Base-by-base conservation (phyloP, 2,797 vertebrate genomes). In the Hydrolagus colliei region DNA sequence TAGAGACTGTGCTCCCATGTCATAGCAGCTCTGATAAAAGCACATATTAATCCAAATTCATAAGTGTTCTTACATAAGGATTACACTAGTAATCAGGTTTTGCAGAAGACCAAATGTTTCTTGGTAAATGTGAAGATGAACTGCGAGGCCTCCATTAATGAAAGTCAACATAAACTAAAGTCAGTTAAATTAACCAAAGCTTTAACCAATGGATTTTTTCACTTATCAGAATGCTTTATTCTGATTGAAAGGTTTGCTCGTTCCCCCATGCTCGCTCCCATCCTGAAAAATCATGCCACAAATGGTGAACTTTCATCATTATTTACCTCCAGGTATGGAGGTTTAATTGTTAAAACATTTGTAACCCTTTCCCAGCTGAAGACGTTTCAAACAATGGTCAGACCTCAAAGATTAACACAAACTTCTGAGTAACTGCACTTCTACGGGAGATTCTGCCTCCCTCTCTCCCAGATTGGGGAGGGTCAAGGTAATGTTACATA, bases 111-210 rank as follows among this genome's bases (percentile, higher is more conserved):
- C 68, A 65, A 63, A 14, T 10, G 16, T 68, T 68, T 67, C 14
- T 82, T 77, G 75, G 75, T n/a, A 77, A 77, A 59, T 59, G 52
- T 84, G 65, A 71, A 84, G 71, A 84, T 71, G 7, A 82, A 62
- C 10, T 71, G n/a, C 8, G 52, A 11, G 32, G 27, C 9, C 65
- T 71, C 41, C 65, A 20, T 41, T 22, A 27, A 63, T 22, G 59
- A 35, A 16, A 84, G 32, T 84, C 41, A 52, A 52, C 41, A 3
- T 68, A 71, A 84, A 61, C 32, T 20, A 84, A 84, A 82, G 16
- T 4, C 35, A 82, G 41, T 4, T 68, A 67, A 14, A 18, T 65
- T 68, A 18, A 68, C n/a, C 32, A 84, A 84, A 41, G 10, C 41
- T 68, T 84, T 18, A 84, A 84, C 41, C 18, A 84, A 27, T 84